Evolutionary conservation across 2,888 invertebrate genomes (phyloP), one percentile per base, ranked within the genome.

Genomic region (Apamea sordens): DNA sequence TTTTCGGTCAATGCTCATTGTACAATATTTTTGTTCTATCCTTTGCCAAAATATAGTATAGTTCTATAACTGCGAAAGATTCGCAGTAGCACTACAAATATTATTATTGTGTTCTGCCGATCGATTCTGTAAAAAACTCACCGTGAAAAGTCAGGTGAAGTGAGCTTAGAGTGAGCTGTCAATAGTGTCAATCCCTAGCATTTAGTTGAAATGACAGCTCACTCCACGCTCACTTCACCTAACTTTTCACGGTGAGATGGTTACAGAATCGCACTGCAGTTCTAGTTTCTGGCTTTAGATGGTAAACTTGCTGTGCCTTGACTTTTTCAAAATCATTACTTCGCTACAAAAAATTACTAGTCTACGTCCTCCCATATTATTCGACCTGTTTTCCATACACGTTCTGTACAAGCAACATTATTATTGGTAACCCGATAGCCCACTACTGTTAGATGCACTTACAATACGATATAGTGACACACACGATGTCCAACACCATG

Each of bases 371-470:
- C 41, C 47, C n/a, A 63, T 73, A 63, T 15, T 44, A 79, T 79
- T 74, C 76, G 64, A 74, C 67, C 79, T 83, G 73, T 78, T 85
- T 75, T 75, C 67, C 80, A 83, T 64, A 77, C 85, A 86, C 41
- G 76, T 80, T 83, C 76, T 67, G 41, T 67, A 28, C 67, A 78
- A 82, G 73, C 65, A 75, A 68, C 68, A 56, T 79, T 79, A 86
- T 86, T 69, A 82, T 82, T 67, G 77, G 77, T 76, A 86, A 86
- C 80, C 64, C 64, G 86, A 85, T 64, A 85, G 56, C 41, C 59
- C 24, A 67, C 67, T 41, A 73, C 77, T 83, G 74, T 80, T 75
- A 68, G 71, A 74, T 74, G 68, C 79, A 82, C 85, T 76, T 72
- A 80, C 79, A 85, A 74, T 83, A 68, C 76, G 63, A 82, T 64